Evolutionary conservation across 2,888 invertebrate species (phyloP).

Genomic region (Luperina nickerlii): DNA sequence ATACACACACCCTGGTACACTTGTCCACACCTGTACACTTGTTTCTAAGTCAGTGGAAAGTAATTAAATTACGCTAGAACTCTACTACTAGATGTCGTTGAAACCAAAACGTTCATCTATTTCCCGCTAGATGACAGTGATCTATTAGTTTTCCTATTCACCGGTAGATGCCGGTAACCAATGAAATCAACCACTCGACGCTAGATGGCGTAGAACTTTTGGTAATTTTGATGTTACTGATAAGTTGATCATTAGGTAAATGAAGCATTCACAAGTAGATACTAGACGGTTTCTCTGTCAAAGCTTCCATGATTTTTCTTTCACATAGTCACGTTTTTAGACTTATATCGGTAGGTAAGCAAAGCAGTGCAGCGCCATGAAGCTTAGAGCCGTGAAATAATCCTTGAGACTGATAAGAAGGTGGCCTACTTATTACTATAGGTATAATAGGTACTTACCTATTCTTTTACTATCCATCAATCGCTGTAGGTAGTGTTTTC

Average conservation of each 20-base stretch:
- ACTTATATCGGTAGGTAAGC: not conserved
- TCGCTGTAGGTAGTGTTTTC: not conserved
- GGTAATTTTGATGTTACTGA: not conserved
- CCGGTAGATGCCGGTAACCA: not conserved
- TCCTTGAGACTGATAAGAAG: not conserved
- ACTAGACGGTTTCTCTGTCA: not conserved
- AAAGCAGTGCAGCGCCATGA: not conserved
- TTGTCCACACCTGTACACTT: too few relatives aligned
- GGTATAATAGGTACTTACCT: not conserved
- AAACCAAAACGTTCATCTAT: not conserved
- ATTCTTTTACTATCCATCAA: not conserved
- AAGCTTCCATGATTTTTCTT: not conserved
- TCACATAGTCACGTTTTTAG: not conserved
- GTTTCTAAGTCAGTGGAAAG: too few relatives aligned
- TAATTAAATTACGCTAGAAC: accelerated
- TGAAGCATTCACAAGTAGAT: not conserved
- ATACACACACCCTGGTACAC: too few relatives aligned
- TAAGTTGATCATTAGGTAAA: too few relatives aligned
- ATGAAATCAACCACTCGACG: slow-evolving; percentile 21
- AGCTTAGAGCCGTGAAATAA: not conserved
- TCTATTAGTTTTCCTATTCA: not conserved
- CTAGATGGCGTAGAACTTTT: slow-evolving; percentile 43
- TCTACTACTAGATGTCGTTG: not conserved
- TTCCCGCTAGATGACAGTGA: slow-evolving; percentile 5
- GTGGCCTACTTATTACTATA: not conserved